Percentiles rank a stretch among this genome's conserved stretches.
Conservation (phyloP, 2,113 vertebrate genomes). For the Nesogale talazaci region DNA sequence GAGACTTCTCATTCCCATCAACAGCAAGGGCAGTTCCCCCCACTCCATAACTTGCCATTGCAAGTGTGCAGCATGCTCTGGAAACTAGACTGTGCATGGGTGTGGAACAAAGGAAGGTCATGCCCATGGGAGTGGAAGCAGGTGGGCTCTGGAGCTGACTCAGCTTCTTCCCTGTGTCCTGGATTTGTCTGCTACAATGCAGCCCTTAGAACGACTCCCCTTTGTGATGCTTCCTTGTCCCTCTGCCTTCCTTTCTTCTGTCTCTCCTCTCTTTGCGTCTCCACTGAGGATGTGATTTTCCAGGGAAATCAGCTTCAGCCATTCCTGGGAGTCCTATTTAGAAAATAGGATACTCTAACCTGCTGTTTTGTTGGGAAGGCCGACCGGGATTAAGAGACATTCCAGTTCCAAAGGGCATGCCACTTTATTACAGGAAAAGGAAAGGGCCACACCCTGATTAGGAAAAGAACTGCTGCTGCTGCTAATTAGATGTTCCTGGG, state of each 20-base stretch:
- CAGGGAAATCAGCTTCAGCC: neutral
- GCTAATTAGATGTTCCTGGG: neutral
- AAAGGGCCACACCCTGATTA: neutral
- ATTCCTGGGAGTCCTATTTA: neutral
- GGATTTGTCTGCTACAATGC: neutral
- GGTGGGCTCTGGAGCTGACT: too few species aligned
- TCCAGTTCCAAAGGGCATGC: neutral
- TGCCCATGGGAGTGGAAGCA: rapidly evolving
- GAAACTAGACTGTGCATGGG: rapidly evolving
- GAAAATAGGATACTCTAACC: neutral
- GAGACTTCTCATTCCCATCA: neutral
- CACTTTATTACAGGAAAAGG: too few species aligned
- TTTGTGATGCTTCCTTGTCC: neutral
- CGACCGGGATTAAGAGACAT: neutral
- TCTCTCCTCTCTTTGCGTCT: neutral
- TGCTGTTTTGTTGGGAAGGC: neutral
- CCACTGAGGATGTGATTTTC: neutral
- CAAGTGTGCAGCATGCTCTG: rapidly evolving
- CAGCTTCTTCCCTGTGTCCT: neutral
- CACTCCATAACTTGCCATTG: too few species aligned
- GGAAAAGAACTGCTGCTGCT: neutral
- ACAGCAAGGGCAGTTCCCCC: too few species aligned
- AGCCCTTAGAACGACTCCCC: neutral
- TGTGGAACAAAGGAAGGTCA: neutral
- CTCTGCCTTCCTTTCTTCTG: neutral